phyloP scores from a whole-genome alignment of 2,888 invertebrate species.

The Hirtodrosophila alboralis region DNA sequence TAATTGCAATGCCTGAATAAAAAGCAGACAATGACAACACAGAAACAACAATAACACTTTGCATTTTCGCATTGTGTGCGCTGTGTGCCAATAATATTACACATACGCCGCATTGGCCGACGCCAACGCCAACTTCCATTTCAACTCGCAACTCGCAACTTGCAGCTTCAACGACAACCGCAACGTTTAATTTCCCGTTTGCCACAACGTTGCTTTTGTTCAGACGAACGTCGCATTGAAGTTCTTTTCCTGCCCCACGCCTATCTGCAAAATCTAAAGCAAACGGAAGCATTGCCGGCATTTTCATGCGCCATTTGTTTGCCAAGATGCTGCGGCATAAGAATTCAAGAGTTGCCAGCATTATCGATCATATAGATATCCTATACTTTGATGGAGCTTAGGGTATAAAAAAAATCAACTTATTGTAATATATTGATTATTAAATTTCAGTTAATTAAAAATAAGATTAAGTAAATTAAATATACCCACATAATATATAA shows the following conservation, averaged over 20 bases:
- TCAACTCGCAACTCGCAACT: not conserved
- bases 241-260: slow-evolving; percentile 35
- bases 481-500: no score
- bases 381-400: slow-evolving; percentile 1
- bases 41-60: slow-evolving; percentile 24
- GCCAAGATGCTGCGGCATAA: slow-evolving; percentile 47
- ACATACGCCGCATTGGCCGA: slow-evolving; percentile 70
- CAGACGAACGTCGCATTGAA: slow-evolving; percentile 54
- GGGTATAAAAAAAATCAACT: no score
- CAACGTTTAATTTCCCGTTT: slow-evolving; percentile 61
- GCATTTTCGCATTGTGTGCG: slow-evolving; percentile 41
- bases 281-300: slow-evolving; percentile 63
- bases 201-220: slow-evolving; percentile 43
- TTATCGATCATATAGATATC: slow-evolving; percentile 8
- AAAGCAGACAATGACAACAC: slow-evolving; percentile 36
- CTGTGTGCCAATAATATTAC: slow-evolving; percentile 71
- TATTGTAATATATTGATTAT: no score
- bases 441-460: no score
- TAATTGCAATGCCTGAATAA: slow-evolving; percentile 43
- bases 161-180: slow-evolving; percentile 21
- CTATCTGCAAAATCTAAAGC: slow-evolving; percentile 26
- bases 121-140: slow-evolving; percentile 9
- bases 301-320: slow-evolving; percentile 60
- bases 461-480: no score
- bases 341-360: not conserved